These are phyloP conservation scores for Sapayoa aenigma DNA, from an alignment of 2,113 vertebrate species.

Conservation along the genomic window DNA sequence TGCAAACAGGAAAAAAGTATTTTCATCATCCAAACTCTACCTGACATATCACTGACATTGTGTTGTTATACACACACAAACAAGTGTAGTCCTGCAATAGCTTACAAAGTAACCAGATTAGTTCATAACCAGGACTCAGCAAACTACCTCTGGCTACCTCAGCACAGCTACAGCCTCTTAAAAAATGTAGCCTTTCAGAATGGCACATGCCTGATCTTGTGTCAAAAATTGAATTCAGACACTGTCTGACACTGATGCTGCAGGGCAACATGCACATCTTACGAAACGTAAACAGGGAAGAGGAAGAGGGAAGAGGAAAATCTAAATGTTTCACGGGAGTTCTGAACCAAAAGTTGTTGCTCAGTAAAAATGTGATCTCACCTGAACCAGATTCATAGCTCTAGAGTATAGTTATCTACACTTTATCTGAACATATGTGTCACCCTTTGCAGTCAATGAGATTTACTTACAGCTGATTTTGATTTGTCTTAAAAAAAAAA, in stretches of 20 bases:
- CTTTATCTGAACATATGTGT: background rate
- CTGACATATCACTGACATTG: no score
- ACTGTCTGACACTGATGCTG: background rate
- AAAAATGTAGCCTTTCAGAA: background rate
- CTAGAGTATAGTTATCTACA: background rate
- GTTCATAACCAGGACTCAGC: background rate
- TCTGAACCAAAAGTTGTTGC: background rate
- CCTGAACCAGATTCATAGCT: background rate
- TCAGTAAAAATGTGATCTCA: background rate
- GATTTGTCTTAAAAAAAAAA: background rate
- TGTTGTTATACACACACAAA: background rate
- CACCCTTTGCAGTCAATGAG: background rate
- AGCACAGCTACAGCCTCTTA: background rate
- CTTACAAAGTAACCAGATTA: background rate
- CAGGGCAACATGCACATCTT: fast-evolving
- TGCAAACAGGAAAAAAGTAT: background rate
- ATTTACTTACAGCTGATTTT: background rate
- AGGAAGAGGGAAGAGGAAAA: background rate
- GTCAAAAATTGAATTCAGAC: background rate
- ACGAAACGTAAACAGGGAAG: background rate
- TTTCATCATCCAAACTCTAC: background rate
- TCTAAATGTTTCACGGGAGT: background rate
- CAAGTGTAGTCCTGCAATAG: background rate
- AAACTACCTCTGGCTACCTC: background rate
- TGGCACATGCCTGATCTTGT: background rate